Evolutionary conservation across 1,140 invertebrate species (phyloP).

Genomic region (Bombus haemorrhoidalis): DNA sequence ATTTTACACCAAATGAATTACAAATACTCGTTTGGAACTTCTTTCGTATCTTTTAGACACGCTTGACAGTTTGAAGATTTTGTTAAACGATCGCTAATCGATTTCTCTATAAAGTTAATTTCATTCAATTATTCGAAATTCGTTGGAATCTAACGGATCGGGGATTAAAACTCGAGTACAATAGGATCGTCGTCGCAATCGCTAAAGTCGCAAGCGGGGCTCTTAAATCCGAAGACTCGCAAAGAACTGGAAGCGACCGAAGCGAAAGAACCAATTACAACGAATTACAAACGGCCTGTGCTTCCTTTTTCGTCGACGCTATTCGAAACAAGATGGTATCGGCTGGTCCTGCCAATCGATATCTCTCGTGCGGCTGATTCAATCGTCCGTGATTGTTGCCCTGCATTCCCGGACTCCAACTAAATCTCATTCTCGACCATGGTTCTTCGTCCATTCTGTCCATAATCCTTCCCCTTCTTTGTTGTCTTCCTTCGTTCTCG

Average conservation of each 20-base stretch:
- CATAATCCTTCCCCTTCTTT: constrained; percentile 50
- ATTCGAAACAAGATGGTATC: constrained; percentile 52
- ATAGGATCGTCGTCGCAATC: not conserved
- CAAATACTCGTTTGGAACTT: too few species aligned
- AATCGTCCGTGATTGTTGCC: constrained; percentile 71
- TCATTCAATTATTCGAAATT: not conserved
- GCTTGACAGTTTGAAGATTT: not conserved
- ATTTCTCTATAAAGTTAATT: constrained; percentile 8
- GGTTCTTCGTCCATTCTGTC: constrained; percentile 54
- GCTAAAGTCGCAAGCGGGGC: not conserved
- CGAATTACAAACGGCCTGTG: constrained; percentile 34
- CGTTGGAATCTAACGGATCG: not conserved
- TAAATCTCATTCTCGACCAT: constrained; percentile 53
- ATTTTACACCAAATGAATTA: not conserved
- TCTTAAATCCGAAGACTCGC: not conserved
- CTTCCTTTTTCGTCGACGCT: too few species aligned
- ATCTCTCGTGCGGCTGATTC: constrained; percentile 65
- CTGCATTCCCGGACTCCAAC: constrained; percentile 32
- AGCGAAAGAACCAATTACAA: constrained; percentile 47
- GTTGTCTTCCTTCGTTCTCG: constrained; percentile 23
- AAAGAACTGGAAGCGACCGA: not conserved
- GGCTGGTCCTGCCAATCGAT: constrained; percentile 37
- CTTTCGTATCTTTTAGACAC: not conserved
- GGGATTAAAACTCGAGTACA: not conserved
- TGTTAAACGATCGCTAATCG: not conserved